Evolutionary conservation across 1,140 invertebrate species (phyloP), one percentile per base, ranked within the genome.

Genomic region (Anastrepha ludens): DNA sequence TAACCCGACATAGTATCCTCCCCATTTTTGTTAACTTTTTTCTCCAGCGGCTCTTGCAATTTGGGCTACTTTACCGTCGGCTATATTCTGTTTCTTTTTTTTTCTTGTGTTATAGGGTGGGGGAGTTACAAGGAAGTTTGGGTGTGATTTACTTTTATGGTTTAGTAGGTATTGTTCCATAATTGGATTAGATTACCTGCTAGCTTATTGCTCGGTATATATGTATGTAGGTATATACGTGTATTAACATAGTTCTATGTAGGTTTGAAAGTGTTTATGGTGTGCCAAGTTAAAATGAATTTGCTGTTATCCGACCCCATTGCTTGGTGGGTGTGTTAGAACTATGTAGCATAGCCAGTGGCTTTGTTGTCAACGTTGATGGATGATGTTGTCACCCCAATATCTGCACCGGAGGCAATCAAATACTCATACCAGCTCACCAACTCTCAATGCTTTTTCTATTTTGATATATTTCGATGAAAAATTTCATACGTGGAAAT

Each of bases 111-210:
- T 55, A 41, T 0, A 20, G 47, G n/a, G 41, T 20, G 15, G 17
- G 17, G 6, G 74, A 55, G 17, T 3, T 29, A 7, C 15, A 29
- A 55, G n/a, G 55, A 81, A 13, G 8, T 81, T 81, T 81, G 47
- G 74, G 74, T 55, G 74, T 20, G 47, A 13, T 13, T 81, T 55
- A 29, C 74, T 81, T 81, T 81, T 50, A 55, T 20, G 47, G 74
- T 55, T 81, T 81, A 92, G 91, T 91, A 90, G 89, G 91, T 60
- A 91, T 89, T 92, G 90, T 91, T 92, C 90, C 90, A 90, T 92
- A 91, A 91, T 91, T 92, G 91, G 90, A 91, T 91, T 92, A 91
- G 90, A 91, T 91, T 91, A 92, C 91, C 88, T 87, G 87, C 55
- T 17, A 3, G n/a, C 47, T 29, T 11, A 55, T 11, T 81, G 20